phyloP scores from a whole-genome alignment of 2,888 invertebrate species.

The Catotricha subobsoleta region DNA sequence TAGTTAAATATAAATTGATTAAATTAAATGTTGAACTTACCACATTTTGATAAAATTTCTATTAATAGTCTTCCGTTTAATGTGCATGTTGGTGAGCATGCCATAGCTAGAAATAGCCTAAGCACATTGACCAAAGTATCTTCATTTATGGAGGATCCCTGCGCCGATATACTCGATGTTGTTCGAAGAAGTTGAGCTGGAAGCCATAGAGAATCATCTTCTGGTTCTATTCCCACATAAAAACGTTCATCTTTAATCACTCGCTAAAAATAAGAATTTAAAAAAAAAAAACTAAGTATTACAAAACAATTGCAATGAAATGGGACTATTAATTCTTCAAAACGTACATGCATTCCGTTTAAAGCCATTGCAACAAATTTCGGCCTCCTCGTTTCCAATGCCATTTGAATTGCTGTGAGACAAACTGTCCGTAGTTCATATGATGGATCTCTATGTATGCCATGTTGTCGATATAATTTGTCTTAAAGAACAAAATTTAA shows the following conservation, averaged over 20 bases:
- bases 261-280: slow-evolving; percentile 37
- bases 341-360: slow-evolving; percentile 77
- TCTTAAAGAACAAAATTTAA: slow-evolving; percentile 33
- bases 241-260: slow-evolving; percentile 81
- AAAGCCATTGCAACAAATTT: slow-evolving; percentile 69
- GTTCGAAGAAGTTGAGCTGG: slow-evolving; percentile 79
- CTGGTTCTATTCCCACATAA: slow-evolving; percentile 75
- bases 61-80: slow-evolving; percentile 78
- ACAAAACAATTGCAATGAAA: background rate
- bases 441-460: slow-evolving; percentile 56
- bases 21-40: no score
- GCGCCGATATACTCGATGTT: slow-evolving; percentile 37
- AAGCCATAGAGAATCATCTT: slow-evolving; percentile 83
- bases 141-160: slow-evolving; percentile 48
- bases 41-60: slow-evolving; percentile 67
- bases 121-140: slow-evolving; percentile 63
- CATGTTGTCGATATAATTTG: slow-evolving; percentile 63
- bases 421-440: slow-evolving; percentile 71
- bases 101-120: slow-evolving; percentile 67
- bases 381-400: slow-evolving; percentile 71
- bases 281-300: background rate
- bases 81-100: slow-evolving; percentile 74
- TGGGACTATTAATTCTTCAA: background rate
- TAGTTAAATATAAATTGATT: background rate
- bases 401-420: slow-evolving; percentile 66